These are phyloP conservation scores for Coelopa frigida DNA, from an alignment of 1,140 invertebrate species.

Conservation along the genomic window DNA sequence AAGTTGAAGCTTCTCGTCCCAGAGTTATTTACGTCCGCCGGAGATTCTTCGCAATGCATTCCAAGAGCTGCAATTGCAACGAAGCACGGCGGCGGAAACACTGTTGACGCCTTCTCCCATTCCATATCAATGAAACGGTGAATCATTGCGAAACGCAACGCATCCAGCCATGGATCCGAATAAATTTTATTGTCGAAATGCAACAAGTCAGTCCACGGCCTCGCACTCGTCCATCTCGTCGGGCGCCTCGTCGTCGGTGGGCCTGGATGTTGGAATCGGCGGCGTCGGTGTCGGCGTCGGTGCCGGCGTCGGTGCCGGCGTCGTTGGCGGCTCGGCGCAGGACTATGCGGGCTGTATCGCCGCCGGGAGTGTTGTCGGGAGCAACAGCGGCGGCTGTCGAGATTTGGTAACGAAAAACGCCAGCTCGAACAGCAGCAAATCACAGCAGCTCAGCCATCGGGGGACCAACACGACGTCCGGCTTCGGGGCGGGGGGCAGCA, in stretches of 20 bases:
- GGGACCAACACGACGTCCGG: neutral
- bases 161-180: conserved; percentile 30
- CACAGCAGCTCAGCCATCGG: neutral
- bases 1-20: too few relatives aligned
- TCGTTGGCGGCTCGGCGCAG: conserved; percentile 22
- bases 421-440: too few relatives aligned
- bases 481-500: neutral
- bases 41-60: too few relatives aligned
- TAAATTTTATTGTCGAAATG: conserved; percentile 35
- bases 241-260: conserved; percentile 15
- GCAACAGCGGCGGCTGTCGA: conserved; percentile 16
- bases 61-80: too few relatives aligned
- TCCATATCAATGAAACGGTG: neutral
- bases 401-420: conserved; percentile 24
- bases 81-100: too few relatives aligned
- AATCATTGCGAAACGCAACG: neutral
- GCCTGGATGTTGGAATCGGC: too few relatives aligned
- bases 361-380: conserved; percentile 17
- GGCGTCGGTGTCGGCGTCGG: conserved; percentile 24
- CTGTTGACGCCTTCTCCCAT: neutral
- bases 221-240: conserved; percentile 22
- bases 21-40: too few relatives aligned
- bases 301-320: conserved; percentile 23
- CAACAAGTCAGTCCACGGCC: conserved; percentile 21
- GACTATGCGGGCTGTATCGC: conserved; percentile 27